Evolutionary conservation across 2,113 vertebrate species (phyloP).

Genomic region (Columbina picui): DNA sequence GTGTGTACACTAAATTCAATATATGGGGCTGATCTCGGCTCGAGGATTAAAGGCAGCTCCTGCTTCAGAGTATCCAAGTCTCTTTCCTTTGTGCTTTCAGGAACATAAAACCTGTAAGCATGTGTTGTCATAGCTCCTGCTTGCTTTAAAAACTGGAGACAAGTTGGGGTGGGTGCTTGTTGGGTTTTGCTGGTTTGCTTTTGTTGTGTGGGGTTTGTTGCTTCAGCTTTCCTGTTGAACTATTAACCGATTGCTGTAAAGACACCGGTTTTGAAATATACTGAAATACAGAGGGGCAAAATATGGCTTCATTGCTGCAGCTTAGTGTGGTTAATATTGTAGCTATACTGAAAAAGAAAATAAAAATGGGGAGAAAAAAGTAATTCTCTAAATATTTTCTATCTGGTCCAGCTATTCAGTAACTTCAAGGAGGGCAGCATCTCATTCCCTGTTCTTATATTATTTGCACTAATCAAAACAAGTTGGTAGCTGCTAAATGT

Average conservation of each 20-base stretch:
- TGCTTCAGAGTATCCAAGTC: neutral
- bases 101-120: neutral
- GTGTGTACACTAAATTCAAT: neutral
- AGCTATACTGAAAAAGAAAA: neutral
- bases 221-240: neutral
- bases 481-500: neutral
- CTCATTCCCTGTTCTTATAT: neutral
- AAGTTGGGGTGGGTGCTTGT: accelerated
- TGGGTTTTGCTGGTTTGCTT: neutral
- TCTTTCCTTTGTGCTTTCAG: neutral
- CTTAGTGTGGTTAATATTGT: neutral
- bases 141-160: neutral
- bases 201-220: too few species aligned
- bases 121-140: neutral
- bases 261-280: neutral
- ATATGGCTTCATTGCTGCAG: accelerated
- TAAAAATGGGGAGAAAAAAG: neutral
- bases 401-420: neutral
- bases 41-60: neutral
- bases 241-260: neutral
- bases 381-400: neutral
- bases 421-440: neutral
- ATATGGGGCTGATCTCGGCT: neutral
- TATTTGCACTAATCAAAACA: neutral
- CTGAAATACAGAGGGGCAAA: neutral